Base-by-base conservation (phyloP, 2,797 vertebrate species). In the Scyliorhinus canicula region DNA sequence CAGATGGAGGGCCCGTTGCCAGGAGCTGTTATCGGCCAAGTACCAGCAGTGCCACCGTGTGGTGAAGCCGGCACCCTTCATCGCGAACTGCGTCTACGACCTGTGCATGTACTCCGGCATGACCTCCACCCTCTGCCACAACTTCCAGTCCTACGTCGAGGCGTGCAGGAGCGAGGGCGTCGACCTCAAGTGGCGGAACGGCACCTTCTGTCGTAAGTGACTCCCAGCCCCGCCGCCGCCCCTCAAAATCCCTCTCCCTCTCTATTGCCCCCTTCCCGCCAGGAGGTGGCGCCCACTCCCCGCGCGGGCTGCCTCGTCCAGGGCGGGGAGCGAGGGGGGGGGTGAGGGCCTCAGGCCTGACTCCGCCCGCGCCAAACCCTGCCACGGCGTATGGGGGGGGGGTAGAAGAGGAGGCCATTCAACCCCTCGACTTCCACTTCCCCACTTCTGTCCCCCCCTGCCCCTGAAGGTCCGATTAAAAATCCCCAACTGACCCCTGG, bases 101-200 rank as follows among this genome's bases (percentile, higher is more conserved):
- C 97, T 98, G 97, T 98, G 98, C 71, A 97, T 98, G 96, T 98
- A 98, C 9, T 12, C 97, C 9, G 98, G 98, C 95, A 98, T 98
- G 98, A 95, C 24, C 96, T 95, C 95, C 96, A 0, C 97, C 0
- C 97, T 98, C 55, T 98, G 98, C 0, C 97, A 98, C 96, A 98
- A 98, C 14, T 95, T 98, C 95, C 97, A 97, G 95, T 97, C 97
- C 0, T 98, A 98, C 4, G 97, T 97, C 57, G 97, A 98, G 96
- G 97, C 97, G 95, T 98, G 98, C 86, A 97, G 97, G 95, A 98
- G 97, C 1, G 95, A 96, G 0, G 97, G 97, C 0, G 96, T 97
- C 95, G 97, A 96, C 93, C 95, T 98, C 95, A 97, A 96, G 97
- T 98, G 98, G 98, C 98, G 98, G 95, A 98, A 98, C 96, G 95